Evolutionary conservation across 2,797 vertebrate genomes (phyloP).

Genomic region (Pseudocheirus occidentalis): DNA sequence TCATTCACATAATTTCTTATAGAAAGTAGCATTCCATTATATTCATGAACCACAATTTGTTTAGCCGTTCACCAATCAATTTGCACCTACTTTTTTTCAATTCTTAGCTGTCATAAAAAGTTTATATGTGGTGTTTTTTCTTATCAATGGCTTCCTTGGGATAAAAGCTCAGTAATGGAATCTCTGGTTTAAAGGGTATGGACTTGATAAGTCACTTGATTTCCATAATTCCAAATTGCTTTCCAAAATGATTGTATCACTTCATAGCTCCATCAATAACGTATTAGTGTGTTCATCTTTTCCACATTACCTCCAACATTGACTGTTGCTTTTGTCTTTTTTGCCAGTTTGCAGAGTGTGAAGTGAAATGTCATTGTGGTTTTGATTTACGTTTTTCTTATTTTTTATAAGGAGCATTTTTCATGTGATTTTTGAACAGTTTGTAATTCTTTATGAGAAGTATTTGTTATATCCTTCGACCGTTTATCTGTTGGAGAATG

Average conservation of each 20-base stretch:
- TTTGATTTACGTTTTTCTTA: too few species aligned
- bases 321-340: neutral
- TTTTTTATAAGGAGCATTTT: too few species aligned
- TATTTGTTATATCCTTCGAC: too few species aligned
- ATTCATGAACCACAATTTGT: neutral
- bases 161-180: neutral
- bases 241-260: neutral
- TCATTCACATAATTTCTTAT: neutral
- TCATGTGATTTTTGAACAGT: too few species aligned
- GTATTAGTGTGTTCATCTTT: neutral
- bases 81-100: neutral
- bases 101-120: neutral
- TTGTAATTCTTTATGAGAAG: too few species aligned
- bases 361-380: too few species aligned
- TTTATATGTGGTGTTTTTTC: neutral
- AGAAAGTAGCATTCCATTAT: neutral
- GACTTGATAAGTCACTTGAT: neutral
- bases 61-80: neutral
- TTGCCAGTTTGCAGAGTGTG: too few species aligned
- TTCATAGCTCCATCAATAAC: neutral
- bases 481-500: too few species aligned
- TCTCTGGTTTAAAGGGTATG: neutral
- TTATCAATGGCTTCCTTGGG: neutral
- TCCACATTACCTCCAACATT: neutral
- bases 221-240: neutral